Evolutionary conservation across 1,140 invertebrate species (phyloP).

Genomic region (Psix sp.): DNA sequence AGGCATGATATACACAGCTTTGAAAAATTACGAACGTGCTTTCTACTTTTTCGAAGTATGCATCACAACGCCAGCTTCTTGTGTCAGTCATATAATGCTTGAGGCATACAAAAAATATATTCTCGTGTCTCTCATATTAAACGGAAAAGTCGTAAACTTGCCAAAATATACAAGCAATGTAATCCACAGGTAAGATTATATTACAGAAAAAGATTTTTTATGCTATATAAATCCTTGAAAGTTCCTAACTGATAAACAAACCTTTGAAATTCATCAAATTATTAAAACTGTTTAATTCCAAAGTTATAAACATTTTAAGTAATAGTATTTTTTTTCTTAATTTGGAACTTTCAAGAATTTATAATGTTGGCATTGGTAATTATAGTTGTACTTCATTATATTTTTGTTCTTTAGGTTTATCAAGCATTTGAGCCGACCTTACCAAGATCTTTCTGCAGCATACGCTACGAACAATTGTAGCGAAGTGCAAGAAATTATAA

Average conservation of each 20-base stretch:
- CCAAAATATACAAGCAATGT: conserved; percentile 96
- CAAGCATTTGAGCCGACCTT: conserved; percentile 93
- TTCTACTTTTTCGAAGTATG: conserved; percentile 97
- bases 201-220: no score
- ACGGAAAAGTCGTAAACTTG: conserved; percentile 88
- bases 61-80: conserved; percentile 93
- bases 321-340: no score
- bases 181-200: conserved; percentile 78
- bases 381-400: neutral
- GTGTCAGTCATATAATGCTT: conserved; percentile 96
- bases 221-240: no score
- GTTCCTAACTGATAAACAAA: no score
- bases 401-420: conserved; percentile 82
- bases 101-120: conserved; percentile 98
- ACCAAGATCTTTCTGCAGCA: conserved; percentile 91
- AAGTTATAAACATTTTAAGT: no score
- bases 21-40: conserved; percentile 95
- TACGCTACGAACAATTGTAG: conserved; percentile 87
- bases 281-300: no score
- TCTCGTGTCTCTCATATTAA: conserved; percentile 91
- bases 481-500: conserved; percentile 83
- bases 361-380: no score
- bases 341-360: neutral
- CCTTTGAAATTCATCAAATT: no score
- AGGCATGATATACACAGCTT: conserved; percentile 95